Percentiles rank a stretch among this genome's conserved stretches.
These are phyloP conservation scores for Eubasilissa splendida DNA, from an alignment of 2,888 invertebrate genomes.

Conservation along the genomic window DNA sequence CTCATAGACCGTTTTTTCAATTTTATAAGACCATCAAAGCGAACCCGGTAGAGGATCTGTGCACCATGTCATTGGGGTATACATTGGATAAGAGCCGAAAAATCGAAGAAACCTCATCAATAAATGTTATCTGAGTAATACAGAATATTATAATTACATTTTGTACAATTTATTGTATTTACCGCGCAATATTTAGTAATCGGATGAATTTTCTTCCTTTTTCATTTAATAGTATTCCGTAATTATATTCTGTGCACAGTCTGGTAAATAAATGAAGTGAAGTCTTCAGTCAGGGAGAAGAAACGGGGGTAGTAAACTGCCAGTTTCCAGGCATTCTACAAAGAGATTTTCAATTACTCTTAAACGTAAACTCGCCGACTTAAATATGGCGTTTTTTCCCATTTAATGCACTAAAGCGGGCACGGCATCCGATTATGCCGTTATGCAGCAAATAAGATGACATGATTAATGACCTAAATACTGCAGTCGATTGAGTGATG, in stretches of 20 bases:
- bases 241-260: not conserved
- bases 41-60: too few relatives aligned
- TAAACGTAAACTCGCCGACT: constrained; percentile 13
- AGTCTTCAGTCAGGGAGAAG: not conserved
- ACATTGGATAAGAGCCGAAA: too few relatives aligned
- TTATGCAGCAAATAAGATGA: not conserved
- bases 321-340: not conserved
- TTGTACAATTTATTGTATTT: not conserved
- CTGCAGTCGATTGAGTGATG: constrained; percentile 5
- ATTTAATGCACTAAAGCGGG: constrained; percentile 15
- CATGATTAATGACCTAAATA: constrained; percentile 13
- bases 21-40: too few relatives aligned
- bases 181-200: not conserved
- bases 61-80: too few relatives aligned
- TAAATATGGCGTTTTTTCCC: not conserved
- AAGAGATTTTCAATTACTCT: constrained; percentile 5
- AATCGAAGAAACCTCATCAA: too few relatives aligned
- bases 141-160: not conserved
- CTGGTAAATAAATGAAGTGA: not conserved
- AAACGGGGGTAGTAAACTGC: not conserved
- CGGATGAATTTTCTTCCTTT: not conserved
- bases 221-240: not conserved
- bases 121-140: not conserved
- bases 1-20: too few relatives aligned
- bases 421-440: not conserved